phyloP scores from a whole-genome alignment of 2,888 invertebrate genomes.

The Zaprionus bogoriensis region DNA sequence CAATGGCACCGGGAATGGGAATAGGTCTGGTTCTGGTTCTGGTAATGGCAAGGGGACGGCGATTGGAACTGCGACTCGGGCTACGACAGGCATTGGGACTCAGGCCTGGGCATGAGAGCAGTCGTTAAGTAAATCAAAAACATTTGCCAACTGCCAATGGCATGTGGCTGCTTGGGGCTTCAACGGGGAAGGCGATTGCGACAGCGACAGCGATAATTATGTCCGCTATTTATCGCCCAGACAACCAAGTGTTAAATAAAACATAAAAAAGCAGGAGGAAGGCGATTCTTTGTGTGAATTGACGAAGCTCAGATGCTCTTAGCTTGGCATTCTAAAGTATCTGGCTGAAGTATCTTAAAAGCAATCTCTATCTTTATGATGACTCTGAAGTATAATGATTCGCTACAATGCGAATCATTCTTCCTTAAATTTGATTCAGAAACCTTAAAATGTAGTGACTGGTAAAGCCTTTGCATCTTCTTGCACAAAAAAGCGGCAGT shows the following conservation, averaged over 20 bases:
- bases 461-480: no score
- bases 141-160: constrained; percentile 59
- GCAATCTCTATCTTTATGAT: no score
- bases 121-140: constrained; percentile 62
- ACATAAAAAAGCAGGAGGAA: constrained; percentile 3
- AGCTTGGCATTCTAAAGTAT: no score
- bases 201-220: constrained; percentile 56
- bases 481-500: no score
- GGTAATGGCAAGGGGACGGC: constrained; percentile 1
- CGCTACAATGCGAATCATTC: no score
- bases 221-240: constrained; percentile 59
- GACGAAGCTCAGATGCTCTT: neutral
- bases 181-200: constrained; percentile 2
- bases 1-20: neutral
- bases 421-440: no score
- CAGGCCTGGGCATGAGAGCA: neutral
- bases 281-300: neutral
- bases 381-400: no score
- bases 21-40: neutral
- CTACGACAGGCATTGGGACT: neutral
- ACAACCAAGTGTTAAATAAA: constrained; percentile 28
- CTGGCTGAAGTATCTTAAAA: no score
- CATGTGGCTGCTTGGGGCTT: constrained; percentile 34
- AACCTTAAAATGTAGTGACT: no score
- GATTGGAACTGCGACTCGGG: no score